These are phyloP conservation scores for Heterotis niloticus DNA, from an alignment of 2,113 vertebrate species.

Conservation along the genomic window DNA sequence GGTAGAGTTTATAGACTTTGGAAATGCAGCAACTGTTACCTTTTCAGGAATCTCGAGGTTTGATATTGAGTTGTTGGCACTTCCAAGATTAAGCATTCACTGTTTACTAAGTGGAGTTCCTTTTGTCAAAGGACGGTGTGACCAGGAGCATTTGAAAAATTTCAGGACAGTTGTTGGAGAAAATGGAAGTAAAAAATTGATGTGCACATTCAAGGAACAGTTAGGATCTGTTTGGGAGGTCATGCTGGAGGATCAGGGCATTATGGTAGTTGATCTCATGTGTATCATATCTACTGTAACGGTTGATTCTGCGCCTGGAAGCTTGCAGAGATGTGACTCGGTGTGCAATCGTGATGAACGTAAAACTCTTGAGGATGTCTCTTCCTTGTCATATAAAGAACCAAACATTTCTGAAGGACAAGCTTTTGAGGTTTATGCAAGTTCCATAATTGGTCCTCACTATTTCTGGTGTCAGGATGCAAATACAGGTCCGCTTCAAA, in stretches of 20 bases:
- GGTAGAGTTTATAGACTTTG: constrained; percentile 87
- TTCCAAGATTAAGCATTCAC: constrained; percentile 68
- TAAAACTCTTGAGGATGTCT: background rate
- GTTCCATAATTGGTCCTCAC: constrained; percentile 60
- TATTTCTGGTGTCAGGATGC: constrained; percentile 81
- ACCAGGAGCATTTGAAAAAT: constrained; percentile 46
- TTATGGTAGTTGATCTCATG: constrained; percentile 55
- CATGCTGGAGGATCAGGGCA: constrained; percentile 61
- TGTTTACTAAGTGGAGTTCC: constrained; percentile 68
- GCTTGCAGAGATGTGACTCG: background rate
- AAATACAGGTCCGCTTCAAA: constrained; percentile 57
- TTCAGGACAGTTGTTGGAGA: constrained; percentile 65
- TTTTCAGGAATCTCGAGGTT: constrained; percentile 60
- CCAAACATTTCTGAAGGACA: constrained; percentile 62
- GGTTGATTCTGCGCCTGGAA: constrained; percentile 2
- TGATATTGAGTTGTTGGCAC: constrained; percentile 42
- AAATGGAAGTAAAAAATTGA: constrained; percentile 53
- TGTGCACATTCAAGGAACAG: constrained; percentile 71
- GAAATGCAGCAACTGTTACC: constrained; percentile 69
- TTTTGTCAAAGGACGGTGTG: constrained; percentile 29
- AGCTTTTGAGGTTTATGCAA: constrained; percentile 63
- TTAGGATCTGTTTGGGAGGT: constrained; percentile 76
- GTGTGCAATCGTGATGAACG: background rate
- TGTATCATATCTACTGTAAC: constrained; percentile 22
- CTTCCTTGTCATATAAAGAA: constrained; percentile 40